A percentile compares a stretch with the other conserved stretches of the same genome.
These are phyloP conservation scores for Hydrolagus affinis DNA, from an alignment of 2,113 vertebrate species.

Conservation along the genomic window DNA sequence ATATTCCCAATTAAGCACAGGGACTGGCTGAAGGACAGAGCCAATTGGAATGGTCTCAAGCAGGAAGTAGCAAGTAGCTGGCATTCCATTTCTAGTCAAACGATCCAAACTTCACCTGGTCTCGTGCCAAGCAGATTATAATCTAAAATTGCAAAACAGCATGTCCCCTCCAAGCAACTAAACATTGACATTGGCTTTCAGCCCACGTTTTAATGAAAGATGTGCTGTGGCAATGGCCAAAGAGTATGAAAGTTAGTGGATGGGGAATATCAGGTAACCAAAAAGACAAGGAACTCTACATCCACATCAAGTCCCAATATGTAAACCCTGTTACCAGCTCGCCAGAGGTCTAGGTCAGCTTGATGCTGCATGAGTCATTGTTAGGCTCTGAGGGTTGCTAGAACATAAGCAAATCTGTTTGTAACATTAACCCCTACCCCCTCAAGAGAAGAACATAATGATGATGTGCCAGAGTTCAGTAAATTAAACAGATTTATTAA, in stretches of 20 bases:
- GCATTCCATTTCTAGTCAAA: not conserved
- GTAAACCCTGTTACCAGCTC: not conserved
- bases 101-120: not conserved
- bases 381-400: not conserved
- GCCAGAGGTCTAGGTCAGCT: not conserved
- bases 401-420: not conserved
- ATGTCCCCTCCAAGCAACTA: not conserved
- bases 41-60: not conserved
- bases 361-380: not conserved
- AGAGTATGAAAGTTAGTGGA: not conserved
- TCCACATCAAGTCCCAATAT: no score
- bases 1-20: not conserved
- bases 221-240: not conserved
- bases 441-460: not conserved
- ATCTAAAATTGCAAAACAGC: not conserved
- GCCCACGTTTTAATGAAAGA: not conserved
- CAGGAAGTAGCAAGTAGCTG: not conserved
- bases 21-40: not conserved
- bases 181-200: conserved; percentile 1
- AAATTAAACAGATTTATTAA: not conserved
- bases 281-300: no score
- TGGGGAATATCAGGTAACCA: not conserved
- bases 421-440: not conserved
- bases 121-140: not conserved
- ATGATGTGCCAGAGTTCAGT: no score